Percentiles rank a stretch among this genome's conserved stretches.
phyloP scores from a whole-genome alignment of 2,113 vertebrate genomes.

The Urocynchramus pylzowi region DNA sequence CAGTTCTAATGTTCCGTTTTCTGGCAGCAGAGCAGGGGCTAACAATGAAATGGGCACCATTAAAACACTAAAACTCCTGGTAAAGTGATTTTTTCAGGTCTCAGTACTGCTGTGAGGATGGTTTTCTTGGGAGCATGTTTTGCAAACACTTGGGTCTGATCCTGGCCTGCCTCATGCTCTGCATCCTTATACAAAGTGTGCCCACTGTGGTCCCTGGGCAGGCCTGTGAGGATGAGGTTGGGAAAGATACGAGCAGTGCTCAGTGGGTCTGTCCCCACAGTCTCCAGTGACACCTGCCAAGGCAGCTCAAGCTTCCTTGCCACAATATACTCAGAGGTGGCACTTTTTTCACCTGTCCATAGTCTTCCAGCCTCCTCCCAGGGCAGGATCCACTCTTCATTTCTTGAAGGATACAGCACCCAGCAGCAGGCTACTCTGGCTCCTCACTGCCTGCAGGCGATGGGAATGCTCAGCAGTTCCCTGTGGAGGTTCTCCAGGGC shows the following conservation, averaged over 20 bases:
- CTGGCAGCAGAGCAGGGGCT: background rate
- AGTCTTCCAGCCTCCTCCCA: background rate
- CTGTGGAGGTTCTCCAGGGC: background rate
- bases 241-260: fast-evolving
- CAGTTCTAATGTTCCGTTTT: background rate
- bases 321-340: background rate
- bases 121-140: background rate
- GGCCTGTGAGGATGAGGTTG: background rate
- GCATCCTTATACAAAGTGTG: background rate
- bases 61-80: background rate
- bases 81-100: background rate
- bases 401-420: background rate
- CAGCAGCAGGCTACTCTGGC: background rate
- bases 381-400: background rate
- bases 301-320: background rate
- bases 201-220: background rate
- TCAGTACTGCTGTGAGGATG: background rate
- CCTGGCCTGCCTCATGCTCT: background rate
- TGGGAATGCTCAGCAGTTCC: background rate
- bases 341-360: background rate
- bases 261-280: background rate
- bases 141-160: background rate
- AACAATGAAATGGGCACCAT: background rate
- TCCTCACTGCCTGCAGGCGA: background rate
- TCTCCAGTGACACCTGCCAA: background rate